Base-by-base conservation (phyloP, 2,113 vertebrate genomes). In the Hydropotes inermis region DNA sequence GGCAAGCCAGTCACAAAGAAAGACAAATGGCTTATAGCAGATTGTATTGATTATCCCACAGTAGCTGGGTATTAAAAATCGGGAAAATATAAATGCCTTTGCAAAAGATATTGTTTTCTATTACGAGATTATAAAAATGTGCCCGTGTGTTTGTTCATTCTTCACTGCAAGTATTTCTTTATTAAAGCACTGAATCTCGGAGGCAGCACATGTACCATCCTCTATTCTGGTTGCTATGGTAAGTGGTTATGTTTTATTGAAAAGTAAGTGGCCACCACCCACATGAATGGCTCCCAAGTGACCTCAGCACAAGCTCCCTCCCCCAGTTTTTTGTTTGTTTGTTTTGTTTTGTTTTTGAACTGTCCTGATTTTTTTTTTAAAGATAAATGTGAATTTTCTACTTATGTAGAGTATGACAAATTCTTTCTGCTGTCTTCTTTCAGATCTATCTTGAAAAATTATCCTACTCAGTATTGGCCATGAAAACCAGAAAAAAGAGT, bases 231-330 rank as follows among this genome's bases (percentile, higher is more conserved):
- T 98, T 99, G 98, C 98, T 98, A 98, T 98, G 98, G 98, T n/a
- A 98, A 98, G 92, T 67, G 70, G 95, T 98, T 94, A 96, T 98
- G 97, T 98, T 98, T 99, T 98, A 98, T 98, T 98, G 98, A 98
- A 98, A 94, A 97, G 67, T 97, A 98, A 98, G 98, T 87, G 95
- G 94, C 95, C 97, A 97, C 97, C 98, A 94, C 91, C 96, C 96
- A 93, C 88, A 91, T 64, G 97, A 98, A 98, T 92, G 89, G 28
- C 83, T 98, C 97, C 94, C 36, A 15, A 79, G 90, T 87, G 96
- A 95, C 96, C 93, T 95, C 97, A 97, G 97, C 91, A 91, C 47
- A 85, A 45, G 23, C 27, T 94, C 61, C 81, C 76, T 81, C 45
- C 86, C 87, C 47, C 12, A 25, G 21, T 14, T 55, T 55, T 45